phyloP scores from a whole-genome alignment of 2,113 vertebrate species.

The Pelodiscus sinensis region DNA sequence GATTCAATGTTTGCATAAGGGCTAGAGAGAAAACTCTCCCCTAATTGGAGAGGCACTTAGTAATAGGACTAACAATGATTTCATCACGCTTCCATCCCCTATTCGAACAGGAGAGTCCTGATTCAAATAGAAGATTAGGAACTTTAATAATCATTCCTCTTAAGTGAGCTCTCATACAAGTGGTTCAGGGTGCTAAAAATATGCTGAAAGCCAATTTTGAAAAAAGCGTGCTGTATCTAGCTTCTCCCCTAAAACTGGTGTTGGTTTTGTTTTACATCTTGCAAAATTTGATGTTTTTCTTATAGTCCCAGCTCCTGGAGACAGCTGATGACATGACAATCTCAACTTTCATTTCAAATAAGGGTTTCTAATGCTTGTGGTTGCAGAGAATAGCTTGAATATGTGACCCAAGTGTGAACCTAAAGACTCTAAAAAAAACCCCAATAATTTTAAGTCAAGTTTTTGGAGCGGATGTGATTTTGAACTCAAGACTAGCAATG shows the following conservation, averaged over 20 bases:
- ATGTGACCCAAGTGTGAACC: background rate
- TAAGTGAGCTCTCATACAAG: background rate
- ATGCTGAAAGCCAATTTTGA: rapidly evolving
- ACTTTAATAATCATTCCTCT: background rate
- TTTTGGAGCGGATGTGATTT: background rate
- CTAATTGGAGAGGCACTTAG: background rate
- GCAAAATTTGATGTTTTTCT: background rate
- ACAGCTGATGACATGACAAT: background rate
- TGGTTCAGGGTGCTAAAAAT: background rate
- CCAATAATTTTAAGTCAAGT: background rate
- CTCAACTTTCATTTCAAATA: background rate
- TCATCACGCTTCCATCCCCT: background rate
- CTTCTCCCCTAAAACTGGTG: background rate
- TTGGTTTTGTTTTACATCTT: background rate
- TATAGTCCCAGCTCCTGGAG: background rate
- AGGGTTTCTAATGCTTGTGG: background rate
- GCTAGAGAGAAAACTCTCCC: background rate
- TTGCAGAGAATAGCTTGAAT: background rate
- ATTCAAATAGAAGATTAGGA: background rate
- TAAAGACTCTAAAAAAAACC: background rate
- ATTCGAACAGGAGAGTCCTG: background rate
- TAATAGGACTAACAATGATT: background rate
- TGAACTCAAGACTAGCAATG: background rate
- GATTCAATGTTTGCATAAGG: background rate
- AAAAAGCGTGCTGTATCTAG: background rate